A percentile compares a stretch with the other conserved stretches of the same genome.
Evolutionary conservation across 2,113 vertebrate genomes (phyloP).

Genomic region (Oceanodroma tethys): DNA sequence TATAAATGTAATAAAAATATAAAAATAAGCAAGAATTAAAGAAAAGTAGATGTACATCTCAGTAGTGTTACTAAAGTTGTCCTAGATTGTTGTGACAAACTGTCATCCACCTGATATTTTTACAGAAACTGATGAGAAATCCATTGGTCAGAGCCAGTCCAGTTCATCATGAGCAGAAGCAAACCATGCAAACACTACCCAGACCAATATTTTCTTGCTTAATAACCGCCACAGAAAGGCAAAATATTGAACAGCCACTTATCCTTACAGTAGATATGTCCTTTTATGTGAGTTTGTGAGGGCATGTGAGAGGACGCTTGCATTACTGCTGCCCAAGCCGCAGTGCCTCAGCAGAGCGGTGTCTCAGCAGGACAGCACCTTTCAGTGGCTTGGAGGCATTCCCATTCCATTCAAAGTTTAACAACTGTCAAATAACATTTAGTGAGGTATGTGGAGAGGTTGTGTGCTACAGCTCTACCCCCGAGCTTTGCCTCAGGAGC

Average conservation of each 20-base stretch:
- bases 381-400: background rate
- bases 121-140: background rate
- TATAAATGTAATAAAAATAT: background rate
- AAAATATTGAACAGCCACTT: background rate
- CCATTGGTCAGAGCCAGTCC: background rate
- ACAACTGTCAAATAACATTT: background rate
- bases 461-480: background rate
- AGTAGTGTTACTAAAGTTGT: background rate
- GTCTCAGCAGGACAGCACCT: background rate
- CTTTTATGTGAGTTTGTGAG: background rate
- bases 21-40: background rate
- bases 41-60: background rate
- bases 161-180: background rate
- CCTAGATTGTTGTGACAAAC: background rate
- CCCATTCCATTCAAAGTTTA: background rate
- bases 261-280: background rate
- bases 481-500: background rate
- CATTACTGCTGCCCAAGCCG: accelerated
- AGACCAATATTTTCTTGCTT: background rate
- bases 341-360: background rate
- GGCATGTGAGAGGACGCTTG: background rate
- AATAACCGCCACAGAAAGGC: background rate
- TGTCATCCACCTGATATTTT: background rate
- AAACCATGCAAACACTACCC: background rate
- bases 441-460: background rate